Conservation (phyloP, 2,888 invertebrate genomes). For the Abrostola tripartita region DNA sequence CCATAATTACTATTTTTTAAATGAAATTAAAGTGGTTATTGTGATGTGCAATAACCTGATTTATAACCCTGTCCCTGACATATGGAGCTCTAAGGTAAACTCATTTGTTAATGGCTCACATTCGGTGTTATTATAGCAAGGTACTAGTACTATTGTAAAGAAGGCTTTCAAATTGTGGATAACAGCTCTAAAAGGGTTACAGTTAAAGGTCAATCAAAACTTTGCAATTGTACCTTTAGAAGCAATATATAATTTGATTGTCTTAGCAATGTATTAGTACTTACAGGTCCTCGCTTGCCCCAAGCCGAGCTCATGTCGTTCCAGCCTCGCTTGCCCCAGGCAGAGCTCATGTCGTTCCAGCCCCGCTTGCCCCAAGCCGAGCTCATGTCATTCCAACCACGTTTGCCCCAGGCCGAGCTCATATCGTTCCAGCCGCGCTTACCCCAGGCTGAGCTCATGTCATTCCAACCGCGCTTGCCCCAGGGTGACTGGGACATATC, state of each 20-base stretch:
- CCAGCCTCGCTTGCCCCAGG: constrained; percentile 90
- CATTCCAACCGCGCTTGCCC: constrained; percentile 89
- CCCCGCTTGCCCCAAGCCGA: constrained; percentile 88
- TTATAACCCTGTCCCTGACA: not conserved
- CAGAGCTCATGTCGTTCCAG: constrained; percentile 85
- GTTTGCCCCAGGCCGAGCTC: constrained; percentile 89
- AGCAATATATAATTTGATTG: not conserved
- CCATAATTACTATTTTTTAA: too few relatives aligned
- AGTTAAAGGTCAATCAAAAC: too few relatives aligned
- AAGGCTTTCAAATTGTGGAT: not conserved
- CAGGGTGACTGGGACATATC: constrained; percentile 81
- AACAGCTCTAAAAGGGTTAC: too few relatives aligned
- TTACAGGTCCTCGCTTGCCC: constrained; percentile 88
- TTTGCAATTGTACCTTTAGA: not conserved
- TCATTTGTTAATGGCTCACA: not conserved
- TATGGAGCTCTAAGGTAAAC: not conserved
- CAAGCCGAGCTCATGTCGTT: constrained; percentile 87
- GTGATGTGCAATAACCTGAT: not conserved
- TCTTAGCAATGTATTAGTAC: constrained; percentile 43
- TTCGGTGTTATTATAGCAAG: not conserved
- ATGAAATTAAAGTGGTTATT: not conserved
- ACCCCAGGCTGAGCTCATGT: constrained; percentile 85
- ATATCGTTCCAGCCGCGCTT: constrained; percentile 89
- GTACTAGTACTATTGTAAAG: not conserved
- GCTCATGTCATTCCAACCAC: constrained; percentile 88